phyloP scores from a whole-genome alignment of 2,113 vertebrate genomes.

The Trochalopteron elliotii region DNA sequence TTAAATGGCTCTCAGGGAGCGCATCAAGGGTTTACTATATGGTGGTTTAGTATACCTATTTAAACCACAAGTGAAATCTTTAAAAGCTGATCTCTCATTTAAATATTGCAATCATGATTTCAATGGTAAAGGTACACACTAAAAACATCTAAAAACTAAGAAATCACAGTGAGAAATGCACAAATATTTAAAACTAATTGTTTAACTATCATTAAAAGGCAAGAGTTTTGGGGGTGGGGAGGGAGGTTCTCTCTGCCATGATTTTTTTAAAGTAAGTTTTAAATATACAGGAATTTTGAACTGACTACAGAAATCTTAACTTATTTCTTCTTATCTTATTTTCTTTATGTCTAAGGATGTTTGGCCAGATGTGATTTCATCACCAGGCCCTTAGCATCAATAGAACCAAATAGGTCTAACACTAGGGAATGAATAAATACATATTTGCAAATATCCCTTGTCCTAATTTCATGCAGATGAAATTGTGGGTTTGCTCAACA shows the following conservation, averaged over 20 bases:
- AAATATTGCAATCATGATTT: not conserved
- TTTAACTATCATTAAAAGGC: not conserved
- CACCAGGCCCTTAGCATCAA: not conserved
- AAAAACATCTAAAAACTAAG: not conserved
- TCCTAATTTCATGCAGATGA: not conserved
- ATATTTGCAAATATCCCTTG: not conserved
- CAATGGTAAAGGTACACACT: not conserved
- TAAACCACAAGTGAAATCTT: not conserved
- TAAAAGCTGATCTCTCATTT: not conserved
- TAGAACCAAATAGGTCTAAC: not conserved
- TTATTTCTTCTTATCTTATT: not conserved
- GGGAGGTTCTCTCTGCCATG: not conserved
- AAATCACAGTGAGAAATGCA: not conserved
- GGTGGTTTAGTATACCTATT: not conserved
- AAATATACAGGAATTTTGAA: not conserved
- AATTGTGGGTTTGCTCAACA: not conserved
- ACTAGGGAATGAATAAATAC: not conserved
- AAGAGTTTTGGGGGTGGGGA: fast-evolving
- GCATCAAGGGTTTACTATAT: not conserved
- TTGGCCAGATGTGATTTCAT: not conserved
- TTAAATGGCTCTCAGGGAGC: not conserved
- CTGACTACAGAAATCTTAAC: not conserved
- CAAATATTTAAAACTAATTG: not conserved
- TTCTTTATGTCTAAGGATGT: not conserved
- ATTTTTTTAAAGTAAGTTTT: not conserved